Base-by-base conservation (phyloP, 2,797 vertebrate genomes). In the Hylomyscus alleni region DNA sequence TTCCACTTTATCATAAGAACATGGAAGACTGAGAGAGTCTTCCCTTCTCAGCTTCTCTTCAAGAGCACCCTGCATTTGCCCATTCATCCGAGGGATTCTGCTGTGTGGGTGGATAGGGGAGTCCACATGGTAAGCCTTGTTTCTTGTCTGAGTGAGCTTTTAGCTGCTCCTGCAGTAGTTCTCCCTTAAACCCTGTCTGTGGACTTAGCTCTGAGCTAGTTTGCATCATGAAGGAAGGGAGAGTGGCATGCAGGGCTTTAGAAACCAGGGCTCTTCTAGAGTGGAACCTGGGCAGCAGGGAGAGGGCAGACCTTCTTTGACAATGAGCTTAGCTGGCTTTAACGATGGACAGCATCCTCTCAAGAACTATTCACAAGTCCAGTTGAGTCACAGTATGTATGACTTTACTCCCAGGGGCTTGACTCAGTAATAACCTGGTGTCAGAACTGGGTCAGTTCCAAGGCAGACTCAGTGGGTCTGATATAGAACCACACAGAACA, bases 321-420 rank as follows among this genome's bases (percentile, higher is more conserved):
- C 24, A 24, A 13, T 5, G 37, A 37, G 44, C 40, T 62, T 69
- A 5, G 0, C 1, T 15, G 77, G 22, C 11, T 40, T 52, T 40
- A 58, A 4, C 73, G 2, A 22, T 1, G 44, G 58, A 29, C 22
- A 26, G 85, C 29, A 34, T 5, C 22, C 24, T 75, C 34, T 37
- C 1, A 19, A 8, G n/a, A 29, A 12, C 20, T 67, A 15, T 50
- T 24, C 31, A 2, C 4, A 0, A 3, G 0, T 9, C 10, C 10
- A 6, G 72, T 8, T 3, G 85, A 50, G 10, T 14, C 34, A 4
- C 6, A 24, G 2, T 2, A 9, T 1, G 0, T 40, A 5, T 7
- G 0, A 4, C 8, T 34, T 12, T 29, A 44, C 37, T 52, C 24
- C 52, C 6, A 0, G 37, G 31, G 54, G 26, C 54, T 24, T 65